Conservation (phyloP, 2,888 invertebrate species). For the Quadriops clusia region DNA sequence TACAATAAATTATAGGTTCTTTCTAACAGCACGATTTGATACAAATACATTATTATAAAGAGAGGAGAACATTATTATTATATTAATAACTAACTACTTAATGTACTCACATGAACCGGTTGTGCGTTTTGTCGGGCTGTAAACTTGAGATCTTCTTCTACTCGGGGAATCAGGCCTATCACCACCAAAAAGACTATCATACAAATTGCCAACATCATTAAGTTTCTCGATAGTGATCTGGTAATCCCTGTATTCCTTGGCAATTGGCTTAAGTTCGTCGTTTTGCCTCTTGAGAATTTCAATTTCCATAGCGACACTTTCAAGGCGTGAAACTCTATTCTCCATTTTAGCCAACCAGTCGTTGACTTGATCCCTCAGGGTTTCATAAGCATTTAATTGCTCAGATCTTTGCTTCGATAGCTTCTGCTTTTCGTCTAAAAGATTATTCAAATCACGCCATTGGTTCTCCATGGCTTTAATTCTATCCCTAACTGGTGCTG, state of each 20-base stretch:
- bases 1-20: not conserved
- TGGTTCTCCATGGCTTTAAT: slow-evolving; percentile 75
- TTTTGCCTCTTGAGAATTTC: slow-evolving; percentile 74
- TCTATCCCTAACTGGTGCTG: slow-evolving; percentile 67
- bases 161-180: slow-evolving; percentile 73
- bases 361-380: slow-evolving; percentile 65
- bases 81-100: not conserved
- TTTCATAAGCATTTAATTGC: slow-evolving; percentile 77
- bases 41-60: no score
- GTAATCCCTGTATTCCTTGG: slow-evolving; percentile 82
- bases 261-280: slow-evolving; percentile 72
- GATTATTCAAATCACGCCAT: slow-evolving; percentile 77
- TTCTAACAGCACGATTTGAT: no score
- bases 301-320: slow-evolving; percentile 79
- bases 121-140: slow-evolving; percentile 74
- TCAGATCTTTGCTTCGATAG: slow-evolving; percentile 75
- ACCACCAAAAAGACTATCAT: slow-evolving; percentile 66
- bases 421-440: slow-evolving; percentile 75
- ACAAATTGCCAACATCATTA: slow-evolving; percentile 78
- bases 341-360: slow-evolving; percentile 81
- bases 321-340: slow-evolving; percentile 58
- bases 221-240: slow-evolving; percentile 76
- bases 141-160: slow-evolving; percentile 52
- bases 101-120: slow-evolving; percentile 46
- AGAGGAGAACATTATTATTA: not conserved